phyloP scores from a whole-genome alignment of 1,140 invertebrate species.

The Hylaeus volcanicus region DNA sequence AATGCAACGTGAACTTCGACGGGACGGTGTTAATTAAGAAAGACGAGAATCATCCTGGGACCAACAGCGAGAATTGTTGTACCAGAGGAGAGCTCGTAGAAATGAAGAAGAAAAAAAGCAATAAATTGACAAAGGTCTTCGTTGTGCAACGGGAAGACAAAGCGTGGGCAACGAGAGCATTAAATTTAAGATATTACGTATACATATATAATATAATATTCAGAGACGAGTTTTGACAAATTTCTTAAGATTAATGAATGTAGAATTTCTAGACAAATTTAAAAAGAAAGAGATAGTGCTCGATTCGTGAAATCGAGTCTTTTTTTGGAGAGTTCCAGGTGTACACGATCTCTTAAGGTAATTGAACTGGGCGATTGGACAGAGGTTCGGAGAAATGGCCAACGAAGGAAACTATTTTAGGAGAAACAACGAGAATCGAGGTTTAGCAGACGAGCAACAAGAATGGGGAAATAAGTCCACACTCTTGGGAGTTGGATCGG shows the following conservation, averaged over 20 bases:
- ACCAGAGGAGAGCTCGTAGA: neutral
- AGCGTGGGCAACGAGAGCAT: neutral
- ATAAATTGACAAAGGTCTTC: neutral
- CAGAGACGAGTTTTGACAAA: too few relatives aligned
- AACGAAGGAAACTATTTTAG: neutral
- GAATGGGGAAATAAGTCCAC: slow-evolving; percentile 33
- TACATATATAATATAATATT: too few relatives aligned
- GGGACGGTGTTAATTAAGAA: neutral
- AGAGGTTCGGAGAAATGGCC: neutral
- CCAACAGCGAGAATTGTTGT: neutral
- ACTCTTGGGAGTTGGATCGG: slow-evolving; percentile 21
- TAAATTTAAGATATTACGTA: neutral
- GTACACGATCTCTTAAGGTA: neutral
- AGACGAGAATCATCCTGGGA: neutral
- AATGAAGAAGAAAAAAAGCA: neutral
- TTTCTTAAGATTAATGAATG: too few relatives aligned
- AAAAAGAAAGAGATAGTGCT: too few relatives aligned
- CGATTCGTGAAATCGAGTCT: too few relatives aligned
- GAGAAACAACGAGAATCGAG: slow-evolving; percentile 16
- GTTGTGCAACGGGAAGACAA: neutral
- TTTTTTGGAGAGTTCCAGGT: too few relatives aligned
- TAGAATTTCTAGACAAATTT: too few relatives aligned
- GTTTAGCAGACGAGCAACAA: neutral
- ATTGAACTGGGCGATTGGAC: neutral
- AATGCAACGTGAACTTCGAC: neutral